These are phyloP conservation scores for Diarsia rubi DNA, from an alignment of 2,888 invertebrate species.

Conservation along the genomic window DNA sequence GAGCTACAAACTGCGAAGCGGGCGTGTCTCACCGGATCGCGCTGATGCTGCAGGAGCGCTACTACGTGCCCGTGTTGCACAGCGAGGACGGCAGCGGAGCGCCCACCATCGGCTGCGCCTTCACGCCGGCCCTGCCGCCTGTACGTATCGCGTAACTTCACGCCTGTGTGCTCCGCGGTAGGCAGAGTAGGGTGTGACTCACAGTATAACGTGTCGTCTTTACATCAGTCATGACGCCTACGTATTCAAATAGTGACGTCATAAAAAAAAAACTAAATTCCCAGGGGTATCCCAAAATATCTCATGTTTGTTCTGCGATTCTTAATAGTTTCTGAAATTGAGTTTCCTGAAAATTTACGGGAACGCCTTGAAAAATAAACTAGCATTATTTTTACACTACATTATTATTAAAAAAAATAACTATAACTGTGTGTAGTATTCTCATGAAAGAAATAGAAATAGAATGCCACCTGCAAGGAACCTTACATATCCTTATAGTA, in stretches of 20 bases:
- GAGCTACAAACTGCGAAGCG: slow-evolving; percentile 86
- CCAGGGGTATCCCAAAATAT: background rate
- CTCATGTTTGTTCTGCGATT: background rate
- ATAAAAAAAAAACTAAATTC: background rate
- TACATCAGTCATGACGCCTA: background rate
- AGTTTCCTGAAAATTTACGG: background rate
- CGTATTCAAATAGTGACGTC: background rate
- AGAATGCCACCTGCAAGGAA: too few relatives aligned
- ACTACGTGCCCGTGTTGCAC: slow-evolving; percentile 97
- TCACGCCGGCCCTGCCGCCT: slow-evolving; percentile 93
- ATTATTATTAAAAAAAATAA: background rate
- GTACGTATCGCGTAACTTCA: slow-evolving; percentile 82
- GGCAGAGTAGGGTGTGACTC: background rate
- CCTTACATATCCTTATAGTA: background rate
- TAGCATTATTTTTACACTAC: background rate
- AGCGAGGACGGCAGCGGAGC: slow-evolving; percentile 94
- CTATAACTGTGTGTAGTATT: background rate
- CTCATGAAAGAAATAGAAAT: background rate
- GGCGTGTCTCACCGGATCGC: slow-evolving; percentile 90
- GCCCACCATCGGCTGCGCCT: slow-evolving; percentile 95
- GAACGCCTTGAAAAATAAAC: background rate
- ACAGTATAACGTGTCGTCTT: background rate
- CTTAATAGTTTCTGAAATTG: too few relatives aligned
- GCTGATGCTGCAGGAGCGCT: slow-evolving; percentile 93
- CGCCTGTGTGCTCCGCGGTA: background rate